Base-by-base conservation (phyloP, 2,888 invertebrate genomes). In the Coleophora deauratella region DNA sequence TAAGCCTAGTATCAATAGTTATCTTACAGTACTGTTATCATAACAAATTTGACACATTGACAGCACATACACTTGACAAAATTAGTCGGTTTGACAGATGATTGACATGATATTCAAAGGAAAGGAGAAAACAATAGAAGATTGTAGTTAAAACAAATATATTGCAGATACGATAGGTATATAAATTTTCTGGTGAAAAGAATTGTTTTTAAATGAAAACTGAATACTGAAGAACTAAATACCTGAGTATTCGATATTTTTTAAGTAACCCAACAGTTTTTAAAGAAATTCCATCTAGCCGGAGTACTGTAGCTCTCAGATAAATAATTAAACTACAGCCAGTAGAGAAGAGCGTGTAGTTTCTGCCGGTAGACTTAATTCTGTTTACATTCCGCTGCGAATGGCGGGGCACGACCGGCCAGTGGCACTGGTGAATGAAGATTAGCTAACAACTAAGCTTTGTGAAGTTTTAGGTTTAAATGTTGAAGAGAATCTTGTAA, bases 301-400 rank as follows among this genome's bases (percentile, higher is more conserved):
- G 3, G 21, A 6, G 21, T 6, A 38, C 21, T n/a, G 10, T 28
- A 21, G 21, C 21, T 21, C 21, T 21, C 21, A 21, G 21, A 38
- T 39, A 55, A 57, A 63, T 65, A 65, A 66, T 62, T 65, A 62
- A 62, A 64, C 21, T 21, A 6, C 21, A 21, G 21, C 21, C 21
- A 21, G 43, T 52, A 46, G 57, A 49, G 59, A 50, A 50, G 49
- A 48, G 56, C 57, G 51, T 48, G 57, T 53, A 56, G 57, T 51
- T 57, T 54, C 49, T 52, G 55, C 53, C 63, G 65, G 63, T 57
- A 21, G 21, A 21, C 69, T 66, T 66, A 59, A 63, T 70, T 72
- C 72, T 74, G 72, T 74, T 76, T 75, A 74, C 74, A 70, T 66
- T 67, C 68, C 63, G 53, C 49, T 52, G 46, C 51, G 47, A 47